Evolutionary conservation across 2,888 invertebrate genomes (phyloP).

Genomic region (Erebia palarica): DNA sequence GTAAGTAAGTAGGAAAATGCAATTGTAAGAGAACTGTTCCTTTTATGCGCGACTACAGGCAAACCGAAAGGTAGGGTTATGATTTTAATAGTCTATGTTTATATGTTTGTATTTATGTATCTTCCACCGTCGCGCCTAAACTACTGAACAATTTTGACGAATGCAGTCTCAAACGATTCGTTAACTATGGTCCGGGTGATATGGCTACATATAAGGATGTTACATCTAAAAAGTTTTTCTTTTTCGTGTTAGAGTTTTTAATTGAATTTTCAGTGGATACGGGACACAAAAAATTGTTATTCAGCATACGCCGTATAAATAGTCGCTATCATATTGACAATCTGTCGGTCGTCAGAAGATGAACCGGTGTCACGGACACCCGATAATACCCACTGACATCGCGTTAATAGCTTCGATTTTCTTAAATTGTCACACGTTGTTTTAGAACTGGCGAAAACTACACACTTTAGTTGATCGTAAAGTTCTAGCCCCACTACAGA

Average conservation of each 20-base stretch:
- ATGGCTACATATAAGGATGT: not conserved
- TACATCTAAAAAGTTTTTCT: slow-evolving; percentile 14
- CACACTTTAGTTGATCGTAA: not conserved
- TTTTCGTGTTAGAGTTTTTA: not conserved
- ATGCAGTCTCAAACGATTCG: not conserved
- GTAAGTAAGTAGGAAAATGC: too few relatives aligned
- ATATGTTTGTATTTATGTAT: not conserved
- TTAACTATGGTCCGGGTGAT: not conserved
- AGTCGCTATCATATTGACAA: slow-evolving; percentile 69
- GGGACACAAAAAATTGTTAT: slow-evolving; percentile 48
- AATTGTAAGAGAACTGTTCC: too few relatives aligned
- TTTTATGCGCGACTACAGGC: not conserved
- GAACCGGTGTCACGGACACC: slow-evolving; percentile 73
- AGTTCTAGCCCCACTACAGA: too few relatives aligned
- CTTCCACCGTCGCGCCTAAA: not conserved
- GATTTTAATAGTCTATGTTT: too few relatives aligned
- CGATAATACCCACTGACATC: slow-evolving; percentile 63
- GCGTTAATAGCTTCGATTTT: slow-evolving; percentile 57
- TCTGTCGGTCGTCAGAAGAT: slow-evolving; percentile 68
- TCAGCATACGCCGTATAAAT: slow-evolving; percentile 49
- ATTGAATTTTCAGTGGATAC: slow-evolving; percentile 33
- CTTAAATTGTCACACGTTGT: slow-evolving; percentile 43
- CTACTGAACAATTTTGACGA: not conserved
- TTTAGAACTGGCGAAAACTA: not conserved
- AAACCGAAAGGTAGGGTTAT: too few relatives aligned